phyloP scores from a whole-genome alignment of 1,140 invertebrate genomes.

The Tetragnatha versicolor region DNA sequence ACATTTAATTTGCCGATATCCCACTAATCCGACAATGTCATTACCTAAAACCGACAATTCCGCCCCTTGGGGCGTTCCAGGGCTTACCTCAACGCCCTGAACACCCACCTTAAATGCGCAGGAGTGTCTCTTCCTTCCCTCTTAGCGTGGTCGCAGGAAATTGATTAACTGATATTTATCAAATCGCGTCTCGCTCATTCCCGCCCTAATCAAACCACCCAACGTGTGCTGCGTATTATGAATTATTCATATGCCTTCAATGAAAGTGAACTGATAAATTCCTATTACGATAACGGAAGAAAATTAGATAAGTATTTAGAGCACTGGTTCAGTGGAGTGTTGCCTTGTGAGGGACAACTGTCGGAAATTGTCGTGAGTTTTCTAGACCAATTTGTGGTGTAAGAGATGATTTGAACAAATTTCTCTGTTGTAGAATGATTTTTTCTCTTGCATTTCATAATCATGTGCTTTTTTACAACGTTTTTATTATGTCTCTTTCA shows the following conservation, averaged over 20 bases:
- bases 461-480: no score
- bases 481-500: no score
- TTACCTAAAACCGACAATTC: not conserved
- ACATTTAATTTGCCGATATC: not conserved
- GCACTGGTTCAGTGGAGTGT: no score
- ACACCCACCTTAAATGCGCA: not conserved
- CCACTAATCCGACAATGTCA: not conserved
- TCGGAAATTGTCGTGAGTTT: no score
- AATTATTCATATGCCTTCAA: not conserved
- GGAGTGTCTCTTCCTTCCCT: not conserved
- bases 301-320: no score
- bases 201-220: not conserved
- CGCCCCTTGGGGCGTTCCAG: not conserved
- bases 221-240: not conserved
- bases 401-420: no score
- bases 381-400: no score
- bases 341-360: no score
- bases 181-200: not conserved
- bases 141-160: conserved; percentile 1
- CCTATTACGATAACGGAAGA: no score
- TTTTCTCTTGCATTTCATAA: no score
- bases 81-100: not conserved
- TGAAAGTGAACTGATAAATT: not conserved
- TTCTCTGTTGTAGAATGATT: no score
- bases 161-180: conserved; percentile 16